Evolutionary conservation across 2,888 invertebrate species (phyloP).

Genomic region (Terebella lapidaria): DNA sequence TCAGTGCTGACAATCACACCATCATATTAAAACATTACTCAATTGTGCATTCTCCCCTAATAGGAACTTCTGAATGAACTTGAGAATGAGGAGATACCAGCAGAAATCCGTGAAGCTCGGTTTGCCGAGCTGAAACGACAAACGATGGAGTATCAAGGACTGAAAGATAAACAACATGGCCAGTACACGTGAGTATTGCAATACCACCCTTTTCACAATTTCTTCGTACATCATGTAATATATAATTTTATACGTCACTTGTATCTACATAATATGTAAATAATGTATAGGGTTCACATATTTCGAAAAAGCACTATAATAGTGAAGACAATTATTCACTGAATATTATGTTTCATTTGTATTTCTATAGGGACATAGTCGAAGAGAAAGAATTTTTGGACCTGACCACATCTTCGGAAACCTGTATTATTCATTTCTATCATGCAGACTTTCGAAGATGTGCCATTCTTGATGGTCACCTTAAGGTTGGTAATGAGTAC

Average conservation of each 20-base stretch:
- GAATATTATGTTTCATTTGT: too few relatives aligned
- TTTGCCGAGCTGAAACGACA: slow-evolving; percentile 38
- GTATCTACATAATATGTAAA: too few relatives aligned
- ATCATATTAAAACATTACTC: too few relatives aligned
- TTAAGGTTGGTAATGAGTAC: slow-evolving; percentile 30
- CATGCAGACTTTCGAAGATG: slow-evolving; percentile 47
- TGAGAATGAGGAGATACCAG: slow-evolving; percentile 46
- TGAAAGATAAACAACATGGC: slow-evolving; percentile 40
- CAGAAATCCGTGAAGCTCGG: slow-evolving; percentile 44
- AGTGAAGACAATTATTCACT: too few relatives aligned
- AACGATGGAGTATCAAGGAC: slow-evolving; percentile 31
- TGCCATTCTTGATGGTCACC: slow-evolving; percentile 45
- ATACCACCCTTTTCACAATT: too few relatives aligned
- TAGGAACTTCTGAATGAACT: slow-evolving; percentile 43
- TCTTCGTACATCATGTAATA: too few relatives aligned
- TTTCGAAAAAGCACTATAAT: too few relatives aligned
- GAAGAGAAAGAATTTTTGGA: slow-evolving; percentile 43
- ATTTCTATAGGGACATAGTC: slow-evolving; percentile 31
- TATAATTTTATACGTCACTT: too few relatives aligned
- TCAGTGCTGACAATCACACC: too few relatives aligned
- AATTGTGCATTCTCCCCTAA: too few relatives aligned
- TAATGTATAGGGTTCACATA: not conserved
- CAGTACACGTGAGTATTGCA: slow-evolving; percentile 36
- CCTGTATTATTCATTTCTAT: slow-evolving; percentile 48
- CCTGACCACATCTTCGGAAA: slow-evolving; percentile 37